Conservation (phyloP, 2,113 vertebrate species). For the Hiodon alosoides region DNA sequence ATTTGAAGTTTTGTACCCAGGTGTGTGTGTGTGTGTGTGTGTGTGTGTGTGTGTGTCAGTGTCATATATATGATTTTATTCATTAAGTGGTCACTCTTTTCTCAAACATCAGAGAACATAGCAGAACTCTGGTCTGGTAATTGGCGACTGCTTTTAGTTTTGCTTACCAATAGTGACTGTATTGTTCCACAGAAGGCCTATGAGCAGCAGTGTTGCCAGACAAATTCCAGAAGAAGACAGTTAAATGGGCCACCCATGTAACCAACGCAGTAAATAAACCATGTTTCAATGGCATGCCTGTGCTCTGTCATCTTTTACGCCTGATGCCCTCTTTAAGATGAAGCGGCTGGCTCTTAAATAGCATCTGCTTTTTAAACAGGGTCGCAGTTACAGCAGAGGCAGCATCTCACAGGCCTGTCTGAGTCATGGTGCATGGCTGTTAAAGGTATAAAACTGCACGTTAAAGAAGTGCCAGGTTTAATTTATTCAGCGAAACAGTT, state of each 20-base stretch:
- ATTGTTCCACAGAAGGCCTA: not conserved
- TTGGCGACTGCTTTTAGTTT: not conserved
- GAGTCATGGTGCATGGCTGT: constrained; percentile 56
- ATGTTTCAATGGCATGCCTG: constrained; percentile 47
- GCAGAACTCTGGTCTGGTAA: too few species aligned
- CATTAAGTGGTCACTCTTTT: not conserved
- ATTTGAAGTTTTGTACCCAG: constrained; percentile 41
- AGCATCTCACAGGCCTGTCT: constrained; percentile 63
- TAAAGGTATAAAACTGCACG: constrained; percentile 57
- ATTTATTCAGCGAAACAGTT: constrained; percentile 46
- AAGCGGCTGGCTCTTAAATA: constrained; percentile 56
- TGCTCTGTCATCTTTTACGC: constrained; percentile 38
- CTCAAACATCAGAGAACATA: not conserved
- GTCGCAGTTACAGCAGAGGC: constrained; percentile 35
- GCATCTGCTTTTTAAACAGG: constrained; percentile 59
- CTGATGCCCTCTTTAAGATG: constrained; percentile 49
- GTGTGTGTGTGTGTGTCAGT: not conserved
- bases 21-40: not conserved
- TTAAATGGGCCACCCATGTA: constrained; percentile 56
- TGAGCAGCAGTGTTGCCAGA: constrained; percentile 23
- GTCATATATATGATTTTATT: not conserved
- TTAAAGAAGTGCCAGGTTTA: constrained; percentile 61
- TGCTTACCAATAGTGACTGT: not conserved
- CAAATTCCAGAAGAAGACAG: constrained; percentile 40
- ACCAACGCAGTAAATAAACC: constrained; percentile 57